Evolutionary conservation across 2,113 vertebrate genomes (phyloP).

Genomic region (Sphaerodactylus townsendi): DNA sequence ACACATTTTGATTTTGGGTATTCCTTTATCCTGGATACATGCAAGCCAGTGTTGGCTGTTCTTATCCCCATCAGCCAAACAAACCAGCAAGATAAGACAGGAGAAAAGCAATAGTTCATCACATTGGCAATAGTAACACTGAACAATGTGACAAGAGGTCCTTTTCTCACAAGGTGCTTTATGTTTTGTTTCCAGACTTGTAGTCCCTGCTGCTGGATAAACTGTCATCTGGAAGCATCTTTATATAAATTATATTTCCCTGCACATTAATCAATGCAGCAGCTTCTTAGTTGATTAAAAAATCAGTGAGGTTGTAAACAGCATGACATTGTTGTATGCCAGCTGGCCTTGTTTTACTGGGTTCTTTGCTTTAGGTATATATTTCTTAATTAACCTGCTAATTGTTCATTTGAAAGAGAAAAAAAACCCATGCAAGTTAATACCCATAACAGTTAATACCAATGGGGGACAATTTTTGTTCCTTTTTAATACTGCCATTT

Average conservation of each 20-base stretch:
- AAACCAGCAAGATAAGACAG: not conserved
- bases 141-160: not conserved
- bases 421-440: no score
- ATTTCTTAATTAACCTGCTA: not conserved
- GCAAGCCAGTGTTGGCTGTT: not conserved
- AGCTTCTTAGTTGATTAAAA: not conserved
- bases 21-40: not conserved
- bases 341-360: not conserved
- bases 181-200: not conserved
- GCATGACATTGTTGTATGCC: no score
- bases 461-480: not conserved
- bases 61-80: not conserved
- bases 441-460: not conserved
- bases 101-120: not conserved
- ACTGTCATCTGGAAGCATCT: not conserved
- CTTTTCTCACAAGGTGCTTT: not conserved
- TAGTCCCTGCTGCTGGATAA: not conserved
- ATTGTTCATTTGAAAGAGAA: not conserved
- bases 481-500: rapidly evolving
- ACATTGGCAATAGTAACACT: not conserved
- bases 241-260: not conserved
- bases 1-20: no score
- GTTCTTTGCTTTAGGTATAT: not conserved
- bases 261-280: not conserved
- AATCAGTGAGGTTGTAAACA: not conserved